Evolutionary conservation across 2,888 invertebrate genomes (phyloP), one percentile per base, ranked within the genome.

Genomic region (Girardia tigrina): DNA sequence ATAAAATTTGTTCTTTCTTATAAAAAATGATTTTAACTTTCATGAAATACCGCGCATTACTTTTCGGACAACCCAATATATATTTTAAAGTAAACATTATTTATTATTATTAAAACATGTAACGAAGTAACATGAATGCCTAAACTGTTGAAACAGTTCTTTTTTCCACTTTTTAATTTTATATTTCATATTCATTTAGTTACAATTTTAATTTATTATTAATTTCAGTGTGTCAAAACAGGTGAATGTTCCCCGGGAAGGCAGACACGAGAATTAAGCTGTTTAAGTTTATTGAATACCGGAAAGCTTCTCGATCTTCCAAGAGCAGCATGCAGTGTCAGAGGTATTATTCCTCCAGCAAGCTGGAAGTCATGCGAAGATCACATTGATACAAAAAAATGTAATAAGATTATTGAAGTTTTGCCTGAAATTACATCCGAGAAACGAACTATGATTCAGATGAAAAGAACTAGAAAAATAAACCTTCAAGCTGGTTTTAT

Each of bases 401-500:
- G 74, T 36, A 16, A 56, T 26, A 1, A 23, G 14, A 23, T 26
- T n/a, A 74, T 20, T 69, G 26, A 74, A 42, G 26, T 26, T 14
- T 14, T 8, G 20, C 42, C 74, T 2, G 74, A 74, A 42, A 74
- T 74, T 70, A 74, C 28, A 20, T 2, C 23, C 14, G 56, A 56
- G n/a, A 42, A 72, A 12, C 73, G 29, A 29, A 56, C 56, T 6
- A n/a, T 74, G 8, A 28, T 74, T 42, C 74, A 74, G 26, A 74
- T 74, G 74, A 42, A 69, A 26, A 42, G 28, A 56, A 29, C 26
- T 42, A 8, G 23, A 6, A 29, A 26, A 71, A 2, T 75, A 4
- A 71, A 28, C 4, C 72, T 75, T 20, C 27, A 73, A n/a, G 71
- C 73, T 29, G 75, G 75, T 8, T 72, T 73, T 26, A 74, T 29